Evolutionary conservation across 2,113 vertebrate species (phyloP), one percentile per base, ranked within the genome.

Genomic region (Pontoporia blainvillei): DNA sequence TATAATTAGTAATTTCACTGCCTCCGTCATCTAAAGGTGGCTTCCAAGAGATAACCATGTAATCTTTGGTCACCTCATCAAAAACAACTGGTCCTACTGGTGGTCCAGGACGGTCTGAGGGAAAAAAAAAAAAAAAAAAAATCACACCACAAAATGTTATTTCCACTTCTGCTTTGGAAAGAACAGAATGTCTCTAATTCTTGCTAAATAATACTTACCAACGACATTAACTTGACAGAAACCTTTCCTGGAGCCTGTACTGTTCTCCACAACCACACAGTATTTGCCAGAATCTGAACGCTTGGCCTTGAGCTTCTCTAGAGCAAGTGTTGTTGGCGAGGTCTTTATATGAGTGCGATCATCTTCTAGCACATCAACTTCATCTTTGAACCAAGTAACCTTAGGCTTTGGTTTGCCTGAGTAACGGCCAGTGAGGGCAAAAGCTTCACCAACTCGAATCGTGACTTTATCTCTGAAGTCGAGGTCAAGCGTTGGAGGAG

Each of bases 21-120:
- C 99, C 99, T 79, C 99, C 99, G 25, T 99, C 99, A 98, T 99
- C 99, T 97, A 99, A 98, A 94, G 99, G 99, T 96, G 99, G 99
- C 92, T 99, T 99, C 99, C 99, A 99, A 90, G 99, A 99, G 97
- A 99, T 98, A 36, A 99, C 91, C 99, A 99, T 99, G 96, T 99
- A 98, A 88, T 99, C 99, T 98, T 99, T 99, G 98, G 99, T 99
- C 69, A 99, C 99, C 97, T 99, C 99, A 29, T 99, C 99, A 98
- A 99, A 99, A 96, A 98, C 98, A 96, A 99, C 99, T 9, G 99
- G 99, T 91, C 99, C 99, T 91, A 99, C 98, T 64, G 99, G 99
- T 97, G 99, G 99, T 78, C 98, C 98, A 34, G 99, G 99, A 31
- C 99, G 99, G 97, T 99, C 99, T 99, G 96, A 90, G 97, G 75